phyloP scores from a whole-genome alignment of 2,113 vertebrate species.

The Turnix velox region DNA sequence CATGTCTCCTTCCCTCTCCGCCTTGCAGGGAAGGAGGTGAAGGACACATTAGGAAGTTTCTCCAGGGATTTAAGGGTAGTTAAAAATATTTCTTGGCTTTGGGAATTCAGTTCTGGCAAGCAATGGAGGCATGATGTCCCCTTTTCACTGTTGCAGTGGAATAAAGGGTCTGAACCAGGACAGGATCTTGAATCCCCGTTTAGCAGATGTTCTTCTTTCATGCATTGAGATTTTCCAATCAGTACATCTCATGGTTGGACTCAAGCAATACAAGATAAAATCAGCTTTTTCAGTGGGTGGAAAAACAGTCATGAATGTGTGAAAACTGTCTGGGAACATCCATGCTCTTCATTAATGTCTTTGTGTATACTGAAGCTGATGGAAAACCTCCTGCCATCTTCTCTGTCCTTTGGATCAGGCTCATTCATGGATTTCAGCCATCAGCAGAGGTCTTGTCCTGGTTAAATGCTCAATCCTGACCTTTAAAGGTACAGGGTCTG shows the following conservation, averaged over 20 bases:
- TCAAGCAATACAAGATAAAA: constrained; percentile 47
- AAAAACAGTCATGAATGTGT: constrained; percentile 51
- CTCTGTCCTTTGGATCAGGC: neutral
- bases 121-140: neutral
- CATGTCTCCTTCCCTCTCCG: neutral
- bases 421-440: neutral
- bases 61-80: neutral
- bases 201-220: constrained; percentile 18
- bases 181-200: neutral
- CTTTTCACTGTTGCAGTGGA: neutral
- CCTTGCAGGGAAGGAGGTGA: neutral
- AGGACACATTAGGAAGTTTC: neutral
- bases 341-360: constrained; percentile 40
- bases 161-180: neutral
- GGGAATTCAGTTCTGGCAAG: neutral
- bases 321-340: constrained; percentile 60
- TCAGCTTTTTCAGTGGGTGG: constrained; percentile 43
- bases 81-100: neutral
- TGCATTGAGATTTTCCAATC: constrained; percentile 9
- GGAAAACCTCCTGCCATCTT: neutral
- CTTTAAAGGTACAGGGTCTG: neutral
- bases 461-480: neutral
- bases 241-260: constrained; percentile 28
- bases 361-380: neutral
- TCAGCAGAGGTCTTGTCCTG: neutral